Base-by-base conservation (phyloP, 2,888 invertebrate genomes). In the Agrochola litura region DNA sequence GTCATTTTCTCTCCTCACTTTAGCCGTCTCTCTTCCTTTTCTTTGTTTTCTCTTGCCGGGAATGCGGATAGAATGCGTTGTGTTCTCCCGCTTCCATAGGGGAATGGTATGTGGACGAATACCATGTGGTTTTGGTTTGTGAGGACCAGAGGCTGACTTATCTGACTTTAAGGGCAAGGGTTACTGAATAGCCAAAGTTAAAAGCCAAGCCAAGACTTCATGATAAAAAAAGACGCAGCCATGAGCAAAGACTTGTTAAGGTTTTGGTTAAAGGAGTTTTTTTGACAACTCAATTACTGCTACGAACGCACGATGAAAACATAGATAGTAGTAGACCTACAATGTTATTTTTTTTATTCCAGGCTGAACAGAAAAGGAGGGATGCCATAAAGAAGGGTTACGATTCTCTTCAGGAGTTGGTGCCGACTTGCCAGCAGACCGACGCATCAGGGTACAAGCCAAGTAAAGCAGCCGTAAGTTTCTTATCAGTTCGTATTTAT, bases 321-420 rank as follows among this genome's bases (percentile, higher is more conserved):
- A 22, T 22, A 66, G 4, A 30, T 9, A 37, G 9, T 14, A 52
- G 16, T 14, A 49, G 37, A 25, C 8, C n/a, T 14, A n/a, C 16
- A 25, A 16, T 46, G 14, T n/a, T 10, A 49, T 8, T n/a, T 25
- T 14, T 79, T 58, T 19, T 65, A 54, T 91, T 90, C 54, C 98
- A 99, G 96, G 99, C 99, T 5, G 99, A 99, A 94, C 99, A 99
- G 94, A 99, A 99, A 93, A 97, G 99, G 85, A 97, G 99, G 90
- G 99, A 99, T 97, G 99, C 99, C 3, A 99, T 99, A 83, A 99
- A 99, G 95, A 99, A 99, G 94, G 99, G 99, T 0, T 99, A 99
- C 93, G 99, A 99, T 94, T 98, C 98, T 5, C 97, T 99, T 30
- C 99, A 99, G 95, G 98, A 98, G 90, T 96, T 99, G 83, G 99